Conservation (phyloP, 1,140 invertebrate species). For the Magallana gigas region DNA sequence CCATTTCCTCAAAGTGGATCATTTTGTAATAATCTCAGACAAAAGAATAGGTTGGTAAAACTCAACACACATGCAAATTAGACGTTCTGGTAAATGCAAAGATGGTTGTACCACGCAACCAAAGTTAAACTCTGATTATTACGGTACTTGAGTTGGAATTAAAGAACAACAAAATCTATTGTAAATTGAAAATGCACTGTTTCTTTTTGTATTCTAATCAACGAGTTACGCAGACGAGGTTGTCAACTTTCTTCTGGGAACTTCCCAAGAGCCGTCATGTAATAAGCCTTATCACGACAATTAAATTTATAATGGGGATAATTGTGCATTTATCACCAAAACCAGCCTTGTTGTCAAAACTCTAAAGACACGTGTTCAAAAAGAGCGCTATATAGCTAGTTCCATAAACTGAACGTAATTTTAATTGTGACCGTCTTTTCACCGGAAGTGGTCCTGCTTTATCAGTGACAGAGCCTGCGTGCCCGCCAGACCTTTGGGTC, state of each 20-base stretch:
- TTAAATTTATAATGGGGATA: not conserved
- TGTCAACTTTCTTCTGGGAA: no score
- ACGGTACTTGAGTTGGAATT: no score
- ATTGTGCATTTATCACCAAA: not conserved
- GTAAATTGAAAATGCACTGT: no score
- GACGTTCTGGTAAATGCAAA: no score
- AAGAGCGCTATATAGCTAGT: not conserved
- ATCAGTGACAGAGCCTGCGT: not conserved
- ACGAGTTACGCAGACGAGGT: no score
- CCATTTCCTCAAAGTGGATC: conserved; percentile 6
- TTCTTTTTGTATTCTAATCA: no score
- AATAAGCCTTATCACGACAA: not conserved
- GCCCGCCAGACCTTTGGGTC: not conserved
- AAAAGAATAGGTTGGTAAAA: not conserved
- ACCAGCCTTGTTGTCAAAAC: not conserved
- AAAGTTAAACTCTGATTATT: no score
- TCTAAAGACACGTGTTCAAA: not conserved
- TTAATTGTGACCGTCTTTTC: not conserved
- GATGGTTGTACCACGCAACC: no score
- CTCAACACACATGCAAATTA: not conserved
- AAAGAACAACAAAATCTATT: no score
- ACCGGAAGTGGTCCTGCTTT: not conserved
- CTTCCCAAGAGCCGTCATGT: no score
- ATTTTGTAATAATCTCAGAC: conserved; percentile 30
- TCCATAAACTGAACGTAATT: not conserved